Conservation (phyloP, 2,888 invertebrate species). For the Sycophila texana region DNA sequence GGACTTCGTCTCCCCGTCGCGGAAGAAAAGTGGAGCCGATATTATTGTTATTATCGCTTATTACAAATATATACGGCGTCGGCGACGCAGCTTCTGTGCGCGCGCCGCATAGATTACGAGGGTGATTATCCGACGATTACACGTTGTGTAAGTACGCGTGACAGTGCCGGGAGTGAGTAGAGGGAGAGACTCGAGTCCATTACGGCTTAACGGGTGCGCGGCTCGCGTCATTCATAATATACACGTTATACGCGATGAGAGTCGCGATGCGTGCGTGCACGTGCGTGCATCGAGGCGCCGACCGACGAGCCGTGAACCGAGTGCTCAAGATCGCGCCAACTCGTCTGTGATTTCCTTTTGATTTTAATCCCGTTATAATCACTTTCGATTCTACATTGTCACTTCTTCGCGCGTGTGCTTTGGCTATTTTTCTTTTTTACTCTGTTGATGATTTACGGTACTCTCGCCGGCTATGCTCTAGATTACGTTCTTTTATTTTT, state of each 20-base stretch:
- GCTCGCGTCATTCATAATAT: slow-evolving; percentile 46
- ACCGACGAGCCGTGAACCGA: background rate
- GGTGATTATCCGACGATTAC: slow-evolving; percentile 69
- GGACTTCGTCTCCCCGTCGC: slow-evolving; percentile 2
- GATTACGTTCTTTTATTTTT: no score
- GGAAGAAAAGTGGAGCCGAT: slow-evolving; percentile 22
- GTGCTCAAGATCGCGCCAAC: background rate
- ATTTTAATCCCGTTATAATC: slow-evolving; percentile 2
- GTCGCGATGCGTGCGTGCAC: background rate
- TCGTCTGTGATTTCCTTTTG: slow-evolving; percentile 4
- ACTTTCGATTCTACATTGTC: background rate
- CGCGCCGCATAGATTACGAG: slow-evolving; percentile 48
- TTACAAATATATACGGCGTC: background rate
- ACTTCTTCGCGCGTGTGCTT: background rate
- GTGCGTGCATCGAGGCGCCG: background rate
- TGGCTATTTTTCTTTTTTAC: background rate
- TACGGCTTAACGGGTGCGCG: slow-evolving; percentile 42
- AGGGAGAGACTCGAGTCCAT: slow-evolving; percentile 31
- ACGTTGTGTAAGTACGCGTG: slow-evolving; percentile 69
- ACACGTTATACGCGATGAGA: slow-evolving; percentile 26
- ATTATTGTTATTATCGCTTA: slow-evolving; percentile 32
- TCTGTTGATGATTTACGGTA: no score
- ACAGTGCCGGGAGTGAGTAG: slow-evolving; percentile 60
- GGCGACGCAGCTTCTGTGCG: slow-evolving; percentile 10
- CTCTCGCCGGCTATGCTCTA: no score